Conservation (phyloP, 2,797 vertebrate species). For the Capromys pilorides region DNA sequence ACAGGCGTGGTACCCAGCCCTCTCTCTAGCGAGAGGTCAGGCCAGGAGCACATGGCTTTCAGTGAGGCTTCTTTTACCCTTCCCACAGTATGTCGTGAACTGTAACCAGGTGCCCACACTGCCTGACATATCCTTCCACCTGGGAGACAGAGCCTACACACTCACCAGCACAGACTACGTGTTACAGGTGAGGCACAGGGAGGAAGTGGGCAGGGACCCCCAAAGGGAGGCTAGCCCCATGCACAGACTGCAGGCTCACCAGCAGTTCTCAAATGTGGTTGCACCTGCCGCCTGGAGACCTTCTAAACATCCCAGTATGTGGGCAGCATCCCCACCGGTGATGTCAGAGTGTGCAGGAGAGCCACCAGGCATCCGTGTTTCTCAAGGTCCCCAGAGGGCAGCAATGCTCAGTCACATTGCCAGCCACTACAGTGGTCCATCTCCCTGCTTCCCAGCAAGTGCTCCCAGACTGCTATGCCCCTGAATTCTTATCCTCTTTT, state of each 20-base stretch:
- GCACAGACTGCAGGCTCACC: background rate
- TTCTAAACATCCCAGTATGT: background rate
- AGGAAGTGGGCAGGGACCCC: background rate
- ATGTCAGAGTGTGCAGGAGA: background rate
- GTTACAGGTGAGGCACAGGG: slow-evolving; percentile 89
- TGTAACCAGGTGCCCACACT: slow-evolving; percentile 91
- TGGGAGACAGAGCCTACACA: slow-evolving; percentile 90
- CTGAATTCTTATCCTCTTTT: background rate
- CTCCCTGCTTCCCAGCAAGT: background rate
- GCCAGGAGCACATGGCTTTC: background rate
- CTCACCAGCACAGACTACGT: slow-evolving; percentile 92
- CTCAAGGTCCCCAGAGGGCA: background rate
- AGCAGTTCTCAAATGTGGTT: background rate
- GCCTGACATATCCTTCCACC: slow-evolving; percentile 94
- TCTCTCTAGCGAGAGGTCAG: background rate
- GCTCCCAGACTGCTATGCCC: background rate
- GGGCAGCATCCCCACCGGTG: background rate
- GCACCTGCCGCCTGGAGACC: background rate
- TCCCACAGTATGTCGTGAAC: slow-evolving; percentile 91
- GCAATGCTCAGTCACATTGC: background rate
- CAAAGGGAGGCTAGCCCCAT: background rate
- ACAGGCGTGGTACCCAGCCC: background rate
- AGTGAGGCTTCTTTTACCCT: slow-evolving; percentile 9
- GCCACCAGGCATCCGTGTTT: background rate
- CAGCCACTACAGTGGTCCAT: background rate